phyloP scores from a whole-genome alignment of 1,140 invertebrate genomes.

The Leptoteleia sp. region DNA sequence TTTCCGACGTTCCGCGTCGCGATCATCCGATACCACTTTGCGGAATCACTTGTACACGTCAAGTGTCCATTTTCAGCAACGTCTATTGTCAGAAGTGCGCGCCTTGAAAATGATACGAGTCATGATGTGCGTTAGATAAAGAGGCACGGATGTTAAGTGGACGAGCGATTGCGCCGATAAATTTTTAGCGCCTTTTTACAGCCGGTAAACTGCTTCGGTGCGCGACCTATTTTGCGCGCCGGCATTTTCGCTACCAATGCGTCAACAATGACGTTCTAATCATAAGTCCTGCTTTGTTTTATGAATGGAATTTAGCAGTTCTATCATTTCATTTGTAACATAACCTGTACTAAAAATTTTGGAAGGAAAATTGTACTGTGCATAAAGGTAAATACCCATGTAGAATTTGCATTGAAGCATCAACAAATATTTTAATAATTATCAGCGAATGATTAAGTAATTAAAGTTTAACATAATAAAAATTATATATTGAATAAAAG shows the following conservation, averaged over 20 bases:
- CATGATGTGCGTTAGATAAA: slow-evolving; percentile 30
- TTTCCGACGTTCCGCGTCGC: slow-evolving; percentile 52
- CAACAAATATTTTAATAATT: too few species aligned
- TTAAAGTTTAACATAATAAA: too few species aligned
- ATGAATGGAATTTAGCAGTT: too few species aligned
- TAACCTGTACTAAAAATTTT: too few species aligned
- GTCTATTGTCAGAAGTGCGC: slow-evolving; percentile 30
- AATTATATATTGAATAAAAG: too few species aligned
- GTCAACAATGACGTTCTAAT: too few species aligned
- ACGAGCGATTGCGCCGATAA: background rate
- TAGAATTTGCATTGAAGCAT: too few species aligned
- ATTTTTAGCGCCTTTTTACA: background rate
- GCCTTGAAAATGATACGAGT: slow-evolving; percentile 24
- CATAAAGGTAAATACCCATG: too few species aligned
- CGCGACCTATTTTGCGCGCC: background rate
- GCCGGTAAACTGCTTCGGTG: background rate
- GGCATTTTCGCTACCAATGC: background rate
- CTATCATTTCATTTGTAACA: too few species aligned
- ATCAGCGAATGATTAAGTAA: too few species aligned
- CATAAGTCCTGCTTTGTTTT: too few species aligned
- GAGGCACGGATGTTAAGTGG: slow-evolving; percentile 6
- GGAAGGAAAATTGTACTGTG: too few species aligned
- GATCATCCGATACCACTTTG: slow-evolving; percentile 48
- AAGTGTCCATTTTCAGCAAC: slow-evolving; percentile 50
- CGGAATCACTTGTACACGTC: slow-evolving; percentile 50